Evolutionary conservation across 1,140 invertebrate species (phyloP), one percentile per base, ranked within the genome.

Genomic region (Acromyrmex charruanus): DNA sequence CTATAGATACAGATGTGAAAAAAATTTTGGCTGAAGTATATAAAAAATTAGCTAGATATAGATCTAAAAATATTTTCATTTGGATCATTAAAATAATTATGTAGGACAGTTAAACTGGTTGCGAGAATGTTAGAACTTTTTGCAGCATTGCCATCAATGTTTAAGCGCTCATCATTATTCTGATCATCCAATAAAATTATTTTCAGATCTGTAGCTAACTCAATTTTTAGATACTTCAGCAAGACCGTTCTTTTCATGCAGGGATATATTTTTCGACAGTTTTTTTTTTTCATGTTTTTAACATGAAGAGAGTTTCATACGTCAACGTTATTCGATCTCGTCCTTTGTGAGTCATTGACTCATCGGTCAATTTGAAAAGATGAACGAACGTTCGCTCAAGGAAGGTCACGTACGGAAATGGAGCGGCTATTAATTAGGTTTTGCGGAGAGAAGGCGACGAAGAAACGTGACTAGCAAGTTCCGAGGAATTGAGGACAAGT

Each of bases 401-500:
- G 71, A 85, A 72, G 80, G 74, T 88, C 87, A 75, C 53, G 80
- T 28, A 59, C n/a, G 68, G 39, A 85, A 85, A 79, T 89, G 53
- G 69, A 74, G 7, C 59, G 18, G 35, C 53, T 35, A 61, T 80
- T 89, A 89, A 89, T 89, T 89, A 69, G 31, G 44, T 58, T 53
- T 53, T 28, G 53, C 18, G n/a, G 35, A 44, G 35, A 68, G 59
- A 68, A 53, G 82, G 31, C 31, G 39, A 55, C 16, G 31, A 51
- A 18, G 39, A 69, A 86, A 85, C 87, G 75, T 86, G 81, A 85
- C 53, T 72, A 25, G 74, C 72, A 69, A 86, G 63, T 75, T 53
- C 31, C 28, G 25, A 53, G 65, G 85, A 89, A 90, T 90, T 79
- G 77, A 77, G 85, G 88, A 87, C 89, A 90, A 90, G 85, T 90